phyloP scores from a whole-genome alignment of 2,888 invertebrate genomes.

The Ariolimax columbianus region DNA sequence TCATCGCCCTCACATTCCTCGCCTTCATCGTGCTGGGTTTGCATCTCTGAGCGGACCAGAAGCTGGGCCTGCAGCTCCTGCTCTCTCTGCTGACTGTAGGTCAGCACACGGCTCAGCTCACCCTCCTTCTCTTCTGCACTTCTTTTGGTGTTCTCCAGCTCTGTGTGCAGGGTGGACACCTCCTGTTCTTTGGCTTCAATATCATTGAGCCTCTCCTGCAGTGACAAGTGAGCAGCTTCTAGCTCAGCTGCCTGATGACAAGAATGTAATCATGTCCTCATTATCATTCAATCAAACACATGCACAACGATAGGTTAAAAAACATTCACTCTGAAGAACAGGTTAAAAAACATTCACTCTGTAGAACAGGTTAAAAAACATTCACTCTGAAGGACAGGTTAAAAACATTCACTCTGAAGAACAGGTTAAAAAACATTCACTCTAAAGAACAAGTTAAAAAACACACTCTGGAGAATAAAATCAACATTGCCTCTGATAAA shows the following conservation, averaged over 20 bases:
- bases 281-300: neutral
- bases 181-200: conserved; percentile 64
- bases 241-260: conserved; percentile 54
- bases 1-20: conserved; percentile 53
- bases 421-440: too few relatives aligned
- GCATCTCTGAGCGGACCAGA: conserved; percentile 47
- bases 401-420: too few relatives aligned
- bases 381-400: too few relatives aligned
- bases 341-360: too few relatives aligned
- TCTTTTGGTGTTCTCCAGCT: conserved; percentile 83
- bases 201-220: conserved; percentile 56
- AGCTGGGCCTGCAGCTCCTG: conserved; percentile 53
- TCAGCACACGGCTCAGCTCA: conserved; percentile 49
- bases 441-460: too few relatives aligned
- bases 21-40: conserved; percentile 52
- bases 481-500: too few relatives aligned
- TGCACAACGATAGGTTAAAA: too few relatives aligned
- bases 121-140: conserved; percentile 69
- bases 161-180: conserved; percentile 61
- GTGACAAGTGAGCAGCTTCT: conserved; percentile 52
- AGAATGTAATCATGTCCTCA: neutral
- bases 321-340: too few relatives aligned
- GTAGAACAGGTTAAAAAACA: too few relatives aligned
- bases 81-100: conserved; percentile 48
- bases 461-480: too few relatives aligned